Evolutionary conservation across 1,140 invertebrate species (phyloP), one percentile per base, ranked within the genome.

Genomic region (Marisa cornuarietis): DNA sequence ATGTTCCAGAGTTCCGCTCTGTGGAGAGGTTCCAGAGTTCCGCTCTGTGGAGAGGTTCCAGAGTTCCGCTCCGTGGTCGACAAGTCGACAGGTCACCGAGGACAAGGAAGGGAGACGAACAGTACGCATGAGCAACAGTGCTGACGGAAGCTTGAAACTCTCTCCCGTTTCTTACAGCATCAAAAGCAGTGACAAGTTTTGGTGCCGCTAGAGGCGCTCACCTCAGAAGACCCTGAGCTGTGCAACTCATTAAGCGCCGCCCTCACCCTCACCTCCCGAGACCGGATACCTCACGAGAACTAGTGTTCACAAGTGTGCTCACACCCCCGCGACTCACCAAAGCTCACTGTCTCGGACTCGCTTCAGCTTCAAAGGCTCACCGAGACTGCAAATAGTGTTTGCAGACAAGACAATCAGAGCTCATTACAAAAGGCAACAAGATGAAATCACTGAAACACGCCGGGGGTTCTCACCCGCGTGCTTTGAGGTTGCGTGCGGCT

Each of bases 181-280:
- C 54, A 58, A 73, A 73, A 58, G 71, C 71, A 54, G 52, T 54
- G 71, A 73, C 71, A 73, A 49, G n/a, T 73, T 54, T 54, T 54
- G 51, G 11, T 52, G 51, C 71, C 42, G 24, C 69, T 42, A 26
- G 49, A 54, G 51, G 54, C 42, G 71, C 20, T n/a, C 51, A 52
- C 49, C 13, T 51, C 42, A 1, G 18, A 18, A 52, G 49, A 54
- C 42, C 51, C 71, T 52, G 49, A 22, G 51, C 71, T 73, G 71
- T n/a, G 71, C 49, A 73, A 73, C 42, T 49, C 42, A 73, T 73
- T 49, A 73, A 20, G 42, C 22, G 7, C 8, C 51, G 71, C 54
- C 22, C 24, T 72, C 31, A 18, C 42, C 26, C 71, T 31, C 13
- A 69, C 66, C 24, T 42, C n/a, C 42, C 69, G 22, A 31, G 54